A percentile compares a stretch with the other conserved stretches of the same genome.
Conservation (phyloP, 2,888 invertebrate species). For the Agonopterix alstromeriana region DNA sequence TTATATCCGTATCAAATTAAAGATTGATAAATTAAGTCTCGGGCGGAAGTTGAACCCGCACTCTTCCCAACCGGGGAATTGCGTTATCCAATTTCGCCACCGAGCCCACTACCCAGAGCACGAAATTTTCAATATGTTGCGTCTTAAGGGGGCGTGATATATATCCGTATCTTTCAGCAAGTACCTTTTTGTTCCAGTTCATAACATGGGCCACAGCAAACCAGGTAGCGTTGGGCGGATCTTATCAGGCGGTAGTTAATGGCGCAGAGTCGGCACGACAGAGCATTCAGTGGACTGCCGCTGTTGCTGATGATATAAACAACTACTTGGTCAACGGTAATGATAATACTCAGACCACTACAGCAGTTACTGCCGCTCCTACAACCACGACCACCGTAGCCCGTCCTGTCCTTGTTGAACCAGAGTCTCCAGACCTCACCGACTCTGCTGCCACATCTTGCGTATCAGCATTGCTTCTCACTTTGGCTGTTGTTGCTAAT, state of each 20-base stretch:
- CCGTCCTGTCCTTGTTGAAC: slow-evolving; percentile 22
- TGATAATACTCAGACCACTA: slow-evolving; percentile 11
- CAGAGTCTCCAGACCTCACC: slow-evolving; percentile 35
- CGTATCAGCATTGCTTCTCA: slow-evolving; percentile 29
- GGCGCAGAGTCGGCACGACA: slow-evolving; percentile 25
- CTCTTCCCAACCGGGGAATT: too few species aligned
- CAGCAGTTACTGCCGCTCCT: slow-evolving; percentile 9
- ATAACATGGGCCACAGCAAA: slow-evolving; percentile 39
- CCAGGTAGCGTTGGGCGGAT: slow-evolving; percentile 22
- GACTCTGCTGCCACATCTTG: slow-evolving; percentile 37
- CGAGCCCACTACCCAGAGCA: too few species aligned
- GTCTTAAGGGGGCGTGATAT: too few species aligned
- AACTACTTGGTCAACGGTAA: slow-evolving; percentile 34
- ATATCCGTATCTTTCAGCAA: too few species aligned
- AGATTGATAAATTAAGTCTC: too few species aligned
- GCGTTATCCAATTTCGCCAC: too few species aligned
- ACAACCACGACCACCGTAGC: slow-evolving; percentile 18
- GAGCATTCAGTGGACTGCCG: slow-evolving; percentile 34
- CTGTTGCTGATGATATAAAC: slow-evolving; percentile 29
- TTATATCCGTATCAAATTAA: too few species aligned
- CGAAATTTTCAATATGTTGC: too few species aligned
- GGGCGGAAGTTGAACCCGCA: too few species aligned
- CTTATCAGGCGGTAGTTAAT: slow-evolving; percentile 21
- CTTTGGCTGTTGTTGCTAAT: slow-evolving; percentile 22
- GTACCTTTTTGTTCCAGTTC: slow-evolving; percentile 33